phyloP scores from a whole-genome alignment of 1,140 invertebrate genomes.

The Drosophila kanapiae region DNA sequence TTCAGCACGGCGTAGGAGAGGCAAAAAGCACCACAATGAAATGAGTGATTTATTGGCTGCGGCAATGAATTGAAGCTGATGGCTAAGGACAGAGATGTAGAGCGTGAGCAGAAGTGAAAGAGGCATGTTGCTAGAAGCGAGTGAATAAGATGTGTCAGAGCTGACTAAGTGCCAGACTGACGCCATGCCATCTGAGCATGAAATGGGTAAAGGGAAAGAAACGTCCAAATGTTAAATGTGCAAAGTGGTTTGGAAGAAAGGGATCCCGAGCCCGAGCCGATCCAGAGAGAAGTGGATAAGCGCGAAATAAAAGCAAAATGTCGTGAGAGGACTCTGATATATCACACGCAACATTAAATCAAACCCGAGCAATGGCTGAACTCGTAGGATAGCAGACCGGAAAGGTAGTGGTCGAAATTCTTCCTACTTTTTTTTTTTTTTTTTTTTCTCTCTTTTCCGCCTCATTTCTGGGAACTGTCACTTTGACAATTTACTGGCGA shows the following conservation, averaged over 20 bases:
- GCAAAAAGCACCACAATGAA: conserved; percentile 53
- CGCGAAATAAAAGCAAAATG: conserved; percentile 69
- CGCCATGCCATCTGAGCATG: conserved; percentile 31
- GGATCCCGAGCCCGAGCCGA: not conserved
- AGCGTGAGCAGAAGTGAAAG: conserved; percentile 3
- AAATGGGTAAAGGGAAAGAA: conserved; percentile 1
- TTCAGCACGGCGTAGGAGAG: conserved; percentile 51
- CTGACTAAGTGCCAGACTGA: conserved; percentile 58
- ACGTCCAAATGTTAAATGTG: conserved; percentile 66
- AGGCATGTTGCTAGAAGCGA: conserved; percentile 23
- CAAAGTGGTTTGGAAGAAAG: conserved; percentile 57
- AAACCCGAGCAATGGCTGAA: conserved; percentile 65
- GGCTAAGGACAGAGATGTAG: conserved; percentile 44
- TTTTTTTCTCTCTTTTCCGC: conserved; percentile 10
- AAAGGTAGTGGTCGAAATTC: conserved; percentile 61
- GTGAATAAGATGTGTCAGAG: conserved; percentile 65
- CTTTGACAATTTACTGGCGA: conserved; percentile 83
- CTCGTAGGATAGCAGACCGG: conserved; percentile 35
- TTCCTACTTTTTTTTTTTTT: conserved; percentile 22
- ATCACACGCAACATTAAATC: conserved; percentile 82
- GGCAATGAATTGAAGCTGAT: conserved; percentile 74
- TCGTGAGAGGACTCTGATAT: conserved; percentile 68
- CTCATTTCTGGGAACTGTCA: conserved; percentile 63
- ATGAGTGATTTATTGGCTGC: conserved; percentile 79
- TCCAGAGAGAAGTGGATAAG: conserved; percentile 52